Conservation (phyloP, 2,797 vertebrate genomes). For the Allochrocebus solatus region DNA sequence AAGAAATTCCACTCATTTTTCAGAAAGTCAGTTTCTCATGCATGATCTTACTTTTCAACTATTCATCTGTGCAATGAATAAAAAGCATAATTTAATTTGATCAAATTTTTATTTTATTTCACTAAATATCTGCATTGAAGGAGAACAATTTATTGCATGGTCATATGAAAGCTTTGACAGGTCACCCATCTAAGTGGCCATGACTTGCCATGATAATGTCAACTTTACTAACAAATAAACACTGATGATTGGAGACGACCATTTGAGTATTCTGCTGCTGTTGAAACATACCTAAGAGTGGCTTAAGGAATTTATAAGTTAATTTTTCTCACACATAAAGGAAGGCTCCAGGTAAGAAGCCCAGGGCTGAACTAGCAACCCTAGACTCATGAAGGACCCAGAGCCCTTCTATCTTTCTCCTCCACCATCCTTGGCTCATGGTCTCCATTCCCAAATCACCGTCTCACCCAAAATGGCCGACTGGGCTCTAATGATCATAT, state of each 20-base stretch:
- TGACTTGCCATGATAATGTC: not conserved
- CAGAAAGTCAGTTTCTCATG: not conserved
- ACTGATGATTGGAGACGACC: not conserved
- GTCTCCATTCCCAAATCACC: not conserved
- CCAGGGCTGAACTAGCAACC: not conserved
- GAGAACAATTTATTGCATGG: not conserved
- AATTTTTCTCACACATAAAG: slow-evolving; percentile 25
- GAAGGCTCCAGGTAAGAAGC: not conserved
- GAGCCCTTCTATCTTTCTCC: not conserved
- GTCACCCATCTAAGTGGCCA: not conserved
- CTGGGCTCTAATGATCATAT: not conserved
- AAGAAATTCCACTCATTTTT: not conserved
- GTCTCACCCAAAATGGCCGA: not conserved
- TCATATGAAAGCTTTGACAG: slow-evolving; percentile 10
- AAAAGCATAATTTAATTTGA: not conserved
- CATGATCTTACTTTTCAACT: slow-evolving; percentile 11
- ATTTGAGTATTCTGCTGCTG: not conserved
- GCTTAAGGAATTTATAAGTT: not conserved
- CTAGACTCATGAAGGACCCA: not conserved
- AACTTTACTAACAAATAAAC: slow-evolving; percentile 5
- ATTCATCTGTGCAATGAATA: slow-evolving; percentile 34
- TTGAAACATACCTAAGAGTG: not conserved
- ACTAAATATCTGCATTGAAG: slow-evolving; percentile 30
- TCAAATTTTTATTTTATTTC: slow-evolving; percentile 23
- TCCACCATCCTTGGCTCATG: not conserved